Percentiles rank a stretch among this genome's conserved stretches.
These are phyloP conservation scores for Rallus limicola DNA, from an alignment of 2,113 vertebrate species.

Conservation along the genomic window DNA sequence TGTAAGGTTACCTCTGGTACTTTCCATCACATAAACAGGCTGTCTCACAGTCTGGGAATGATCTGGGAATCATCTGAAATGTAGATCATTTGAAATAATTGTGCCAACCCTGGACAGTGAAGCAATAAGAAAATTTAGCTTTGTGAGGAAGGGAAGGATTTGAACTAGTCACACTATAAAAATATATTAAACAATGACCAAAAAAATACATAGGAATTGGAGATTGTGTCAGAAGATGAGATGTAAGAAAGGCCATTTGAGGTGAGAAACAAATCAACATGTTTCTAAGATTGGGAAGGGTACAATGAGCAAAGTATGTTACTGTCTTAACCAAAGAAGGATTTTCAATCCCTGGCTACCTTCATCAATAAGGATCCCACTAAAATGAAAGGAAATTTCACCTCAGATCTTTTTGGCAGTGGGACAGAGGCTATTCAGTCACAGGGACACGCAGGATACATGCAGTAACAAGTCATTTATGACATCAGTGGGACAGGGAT, in stretches of 20 bases:
- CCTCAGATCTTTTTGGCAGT: background rate
- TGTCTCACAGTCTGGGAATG: constrained; percentile 72
- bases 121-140: constrained; percentile 32
- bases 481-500: background rate
- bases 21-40: constrained; percentile 58
- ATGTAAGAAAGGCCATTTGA: constrained; percentile 23
- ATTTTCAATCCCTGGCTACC: background rate
- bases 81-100: constrained; percentile 55
- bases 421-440: background rate
- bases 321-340: background rate
- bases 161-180: background rate
- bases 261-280: constrained; percentile 29
- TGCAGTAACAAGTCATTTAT: background rate
- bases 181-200: constrained; percentile 26
- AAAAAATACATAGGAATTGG: constrained; percentile 29
- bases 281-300: background rate
- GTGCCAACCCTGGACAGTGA: constrained; percentile 43
- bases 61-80: constrained; percentile 66
- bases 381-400: background rate
- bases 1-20: constrained; percentile 39
- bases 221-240: background rate
- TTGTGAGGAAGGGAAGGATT: constrained; percentile 17
- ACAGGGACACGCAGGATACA: background rate
- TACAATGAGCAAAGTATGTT: background rate
- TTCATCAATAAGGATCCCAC: background rate